A percentile compares a stretch with the other conserved stretches of the same genome.
Conservation (phyloP, 1,140 invertebrate genomes). For the Plodia interpunctella region DNA sequence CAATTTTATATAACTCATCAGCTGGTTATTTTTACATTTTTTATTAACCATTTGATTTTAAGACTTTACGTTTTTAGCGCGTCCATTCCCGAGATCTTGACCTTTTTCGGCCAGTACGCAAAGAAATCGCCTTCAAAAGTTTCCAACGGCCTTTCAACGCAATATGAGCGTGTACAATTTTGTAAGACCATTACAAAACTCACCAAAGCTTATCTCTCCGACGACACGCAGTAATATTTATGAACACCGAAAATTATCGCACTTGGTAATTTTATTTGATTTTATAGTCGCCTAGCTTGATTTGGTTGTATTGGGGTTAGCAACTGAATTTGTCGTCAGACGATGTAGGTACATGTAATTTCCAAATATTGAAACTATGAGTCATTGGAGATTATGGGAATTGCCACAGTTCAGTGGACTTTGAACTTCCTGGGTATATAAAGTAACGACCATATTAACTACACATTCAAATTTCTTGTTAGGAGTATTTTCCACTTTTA, state of each 20-base stretch:
- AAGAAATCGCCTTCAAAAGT: slow-evolving; percentile 14
- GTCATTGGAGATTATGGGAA: not conserved
- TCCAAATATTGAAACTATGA: not conserved
- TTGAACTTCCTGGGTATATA: not conserved
- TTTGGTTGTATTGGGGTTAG: no score
- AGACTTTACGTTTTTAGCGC: no score
- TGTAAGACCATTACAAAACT: slow-evolving; percentile 14
- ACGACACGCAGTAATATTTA: not conserved
- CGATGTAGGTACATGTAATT: not conserved
- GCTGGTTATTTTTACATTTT: no score
- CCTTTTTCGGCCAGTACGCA: not conserved
- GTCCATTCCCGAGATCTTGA: not conserved
- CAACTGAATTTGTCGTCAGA: not conserved
- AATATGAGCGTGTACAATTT: slow-evolving; percentile 4
- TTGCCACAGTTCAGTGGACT: not conserved
- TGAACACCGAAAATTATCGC: not conserved
- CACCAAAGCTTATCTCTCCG: not conserved
- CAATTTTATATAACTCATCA: no score
- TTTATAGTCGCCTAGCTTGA: no score
- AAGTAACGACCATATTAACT: not conserved
- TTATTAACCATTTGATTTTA: no score
- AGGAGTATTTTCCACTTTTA: no score
- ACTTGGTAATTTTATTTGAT: not conserved
- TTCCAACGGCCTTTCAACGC: slow-evolving; percentile 18
- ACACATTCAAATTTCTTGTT: not conserved